phyloP scores from a whole-genome alignment of 2,888 invertebrate genomes.

The Phragmatobia fuliginosa region DNA sequence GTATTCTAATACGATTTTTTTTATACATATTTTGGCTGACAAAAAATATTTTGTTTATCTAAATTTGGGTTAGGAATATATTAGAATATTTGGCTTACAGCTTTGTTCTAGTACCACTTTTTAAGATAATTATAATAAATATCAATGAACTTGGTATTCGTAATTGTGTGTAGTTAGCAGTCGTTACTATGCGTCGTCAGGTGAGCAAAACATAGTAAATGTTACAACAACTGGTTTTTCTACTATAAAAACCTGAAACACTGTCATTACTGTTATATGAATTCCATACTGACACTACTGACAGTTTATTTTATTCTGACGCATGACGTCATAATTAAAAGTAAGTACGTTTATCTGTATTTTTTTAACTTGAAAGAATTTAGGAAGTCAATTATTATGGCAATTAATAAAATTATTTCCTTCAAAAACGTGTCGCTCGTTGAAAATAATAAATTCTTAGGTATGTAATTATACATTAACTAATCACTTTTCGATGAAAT shows the following conservation, averaged over 20 bases:
- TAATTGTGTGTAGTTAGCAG: neutral
- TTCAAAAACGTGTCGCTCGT: neutral
- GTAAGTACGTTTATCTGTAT: neutral
- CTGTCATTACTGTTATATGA: neutral
- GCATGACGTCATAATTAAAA: neutral
- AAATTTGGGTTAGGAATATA: neutral
- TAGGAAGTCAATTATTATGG: neutral
- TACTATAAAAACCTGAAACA: neutral
- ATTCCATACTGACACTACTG: neutral
- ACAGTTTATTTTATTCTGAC: neutral
- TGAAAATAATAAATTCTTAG: neutral
- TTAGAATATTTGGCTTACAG: neutral
- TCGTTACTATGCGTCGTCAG: neutral
- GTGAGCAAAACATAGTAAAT: neutral
- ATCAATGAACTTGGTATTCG: neutral
- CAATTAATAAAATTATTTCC: neutral
- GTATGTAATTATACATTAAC: neutral
- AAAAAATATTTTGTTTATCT: neutral
- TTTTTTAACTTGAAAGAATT: neutral
- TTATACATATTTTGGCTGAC: neutral
- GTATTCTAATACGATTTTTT: neutral
- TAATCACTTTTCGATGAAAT: neutral
- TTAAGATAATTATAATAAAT: conserved; percentile 1
- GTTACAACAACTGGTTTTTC: neutral
- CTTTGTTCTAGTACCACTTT: neutral